Conservation (phyloP, 1,140 invertebrate species). For the Drosophila kohkoa region DNA sequence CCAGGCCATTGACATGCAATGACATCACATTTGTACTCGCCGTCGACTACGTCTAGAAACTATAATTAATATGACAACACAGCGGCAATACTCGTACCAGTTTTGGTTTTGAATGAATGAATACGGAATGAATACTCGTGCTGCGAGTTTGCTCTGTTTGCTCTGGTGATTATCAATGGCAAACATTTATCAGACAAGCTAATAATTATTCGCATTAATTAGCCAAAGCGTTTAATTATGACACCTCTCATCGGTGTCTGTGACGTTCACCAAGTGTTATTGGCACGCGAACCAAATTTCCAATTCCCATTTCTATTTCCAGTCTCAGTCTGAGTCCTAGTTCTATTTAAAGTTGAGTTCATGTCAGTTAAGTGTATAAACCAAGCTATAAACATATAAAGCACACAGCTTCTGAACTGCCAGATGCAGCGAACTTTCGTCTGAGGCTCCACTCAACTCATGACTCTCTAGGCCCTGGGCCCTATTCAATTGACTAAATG, state of each 20-base stretch:
- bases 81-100: constrained; percentile 9
- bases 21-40: constrained; percentile 44
- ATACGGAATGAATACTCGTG: constrained; percentile 12
- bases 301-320: constrained; percentile 9
- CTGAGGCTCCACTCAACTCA: background rate
- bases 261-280: background rate
- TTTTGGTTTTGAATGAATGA: constrained; percentile 36
- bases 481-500: constrained; percentile 39
- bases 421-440: constrained; percentile 9
- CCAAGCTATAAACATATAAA: constrained; percentile 4
- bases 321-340: background rate
- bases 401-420: background rate
- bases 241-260: constrained; percentile 7
- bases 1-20: constrained; percentile 54
- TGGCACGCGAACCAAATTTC: constrained; percentile 18
- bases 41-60: constrained; percentile 29
- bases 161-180: constrained; percentile 55
- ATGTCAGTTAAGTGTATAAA: constrained; percentile 2
- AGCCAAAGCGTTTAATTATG: constrained; percentile 26
- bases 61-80: constrained; percentile 55
- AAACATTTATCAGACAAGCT: constrained; percentile 45
- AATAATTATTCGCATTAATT: constrained; percentile 55
- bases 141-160: background rate
- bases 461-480: constrained; percentile 25
- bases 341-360: no score